Conservation (phyloP, 2,113 vertebrate species). For the Pseudopipra pipra region DNA sequence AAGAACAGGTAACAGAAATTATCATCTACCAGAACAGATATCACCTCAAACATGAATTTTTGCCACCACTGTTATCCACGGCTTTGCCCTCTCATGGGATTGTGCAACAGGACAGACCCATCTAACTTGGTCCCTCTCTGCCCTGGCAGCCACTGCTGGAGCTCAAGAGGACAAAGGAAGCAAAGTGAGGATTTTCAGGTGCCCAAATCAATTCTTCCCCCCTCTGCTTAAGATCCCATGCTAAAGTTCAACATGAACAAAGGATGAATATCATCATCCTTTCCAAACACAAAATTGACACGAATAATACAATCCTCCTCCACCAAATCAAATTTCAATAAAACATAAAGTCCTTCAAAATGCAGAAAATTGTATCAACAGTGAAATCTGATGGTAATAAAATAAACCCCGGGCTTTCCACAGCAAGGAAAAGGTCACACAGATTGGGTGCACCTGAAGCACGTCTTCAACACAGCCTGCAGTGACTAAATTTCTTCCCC, state of each 20-base stretch:
- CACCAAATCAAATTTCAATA: neutral
- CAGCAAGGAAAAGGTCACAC: neutral
- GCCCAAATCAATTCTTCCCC: neutral
- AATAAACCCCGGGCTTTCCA: neutral
- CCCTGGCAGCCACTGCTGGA: neutral
- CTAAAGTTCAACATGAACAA: neutral
- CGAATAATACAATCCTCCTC: neutral
- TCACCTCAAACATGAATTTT: neutral
- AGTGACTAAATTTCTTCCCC: neutral
- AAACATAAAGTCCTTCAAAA: neutral
- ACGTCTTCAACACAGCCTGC: neutral
- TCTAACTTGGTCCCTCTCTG: too few relatives aligned
- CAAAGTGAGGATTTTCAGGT: accelerated
- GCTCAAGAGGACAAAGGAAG: neutral
- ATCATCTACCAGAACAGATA: neutral
- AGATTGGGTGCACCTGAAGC: neutral
- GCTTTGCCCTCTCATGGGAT: neutral
- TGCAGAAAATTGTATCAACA: neutral
- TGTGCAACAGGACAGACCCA: neutral
- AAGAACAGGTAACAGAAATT: neutral
- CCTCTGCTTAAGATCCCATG: neutral
- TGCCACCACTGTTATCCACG: neutral
- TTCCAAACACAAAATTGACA: neutral
- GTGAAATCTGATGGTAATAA: neutral
- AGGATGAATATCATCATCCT: neutral